These are phyloP conservation scores for Sebastes iracundus DNA, from an alignment of 2,797 vertebrate species.

Conservation along the genomic window DNA sequence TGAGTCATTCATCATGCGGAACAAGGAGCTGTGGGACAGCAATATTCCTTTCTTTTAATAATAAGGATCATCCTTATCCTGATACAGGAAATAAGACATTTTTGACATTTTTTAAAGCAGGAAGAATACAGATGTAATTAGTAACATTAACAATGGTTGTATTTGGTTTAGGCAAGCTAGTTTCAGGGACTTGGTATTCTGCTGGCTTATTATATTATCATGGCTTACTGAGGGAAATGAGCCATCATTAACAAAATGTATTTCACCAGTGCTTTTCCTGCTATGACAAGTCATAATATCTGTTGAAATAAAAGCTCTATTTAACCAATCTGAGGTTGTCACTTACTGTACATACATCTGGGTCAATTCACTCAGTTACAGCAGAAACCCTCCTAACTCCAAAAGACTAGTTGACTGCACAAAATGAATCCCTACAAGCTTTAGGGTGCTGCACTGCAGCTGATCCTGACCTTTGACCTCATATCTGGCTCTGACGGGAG, in stretches of 20 bases:
- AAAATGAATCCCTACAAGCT: background rate
- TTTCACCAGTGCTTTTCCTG: background rate
- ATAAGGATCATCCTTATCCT: background rate
- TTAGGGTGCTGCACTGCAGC: background rate
- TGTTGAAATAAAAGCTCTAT: background rate
- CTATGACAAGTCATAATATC: background rate
- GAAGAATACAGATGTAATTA: background rate
- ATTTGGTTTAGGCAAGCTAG: background rate
- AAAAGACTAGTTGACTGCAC: background rate
- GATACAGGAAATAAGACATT: background rate
- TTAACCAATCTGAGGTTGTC: background rate
- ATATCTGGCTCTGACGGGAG: background rate
- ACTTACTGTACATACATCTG: background rate
- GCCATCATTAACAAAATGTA: background rate
- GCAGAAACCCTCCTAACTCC: background rate
- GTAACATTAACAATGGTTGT: background rate
- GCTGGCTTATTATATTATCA: background rate
- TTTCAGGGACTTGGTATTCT: background rate
- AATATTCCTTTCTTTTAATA: background rate
- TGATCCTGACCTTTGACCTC: slow-evolving; percentile 1
- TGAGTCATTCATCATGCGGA: background rate
- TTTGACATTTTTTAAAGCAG: background rate
- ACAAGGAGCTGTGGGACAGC: background rate
- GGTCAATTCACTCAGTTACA: background rate
- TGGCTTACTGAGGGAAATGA: background rate